Evolutionary conservation across 2,113 vertebrate genomes (phyloP).

Genomic region (Chrysemys picta): DNA sequence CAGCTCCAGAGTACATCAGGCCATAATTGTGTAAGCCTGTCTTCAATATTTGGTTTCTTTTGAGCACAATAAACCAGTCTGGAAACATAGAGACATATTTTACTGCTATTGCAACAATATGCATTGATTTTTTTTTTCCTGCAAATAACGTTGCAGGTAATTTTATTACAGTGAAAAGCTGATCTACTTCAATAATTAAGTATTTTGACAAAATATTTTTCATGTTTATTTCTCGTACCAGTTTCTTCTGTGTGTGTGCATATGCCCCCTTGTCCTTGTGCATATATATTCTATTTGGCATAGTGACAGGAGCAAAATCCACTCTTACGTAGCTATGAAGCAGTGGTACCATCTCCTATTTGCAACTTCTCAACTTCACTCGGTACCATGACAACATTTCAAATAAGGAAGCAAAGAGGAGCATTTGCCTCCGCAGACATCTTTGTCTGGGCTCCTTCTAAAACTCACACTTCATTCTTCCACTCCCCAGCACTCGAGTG

Average conservation of each 20-base stretch:
- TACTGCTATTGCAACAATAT: background rate
- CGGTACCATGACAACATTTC: constrained; percentile 14
- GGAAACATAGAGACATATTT: background rate
- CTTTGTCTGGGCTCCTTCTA: background rate
- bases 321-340: constrained; percentile 4
- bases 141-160: background rate
- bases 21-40: background rate
- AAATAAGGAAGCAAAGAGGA: background rate
- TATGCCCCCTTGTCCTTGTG: background rate
- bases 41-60: background rate
- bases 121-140: background rate
- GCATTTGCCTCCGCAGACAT: background rate
- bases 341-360: constrained; percentile 26
- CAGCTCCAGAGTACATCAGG: background rate
- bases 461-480: background rate
- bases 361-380: constrained; percentile 13
- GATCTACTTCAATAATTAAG: background rate
- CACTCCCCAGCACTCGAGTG: background rate
- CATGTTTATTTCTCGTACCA: background rate
- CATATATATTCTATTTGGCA: background rate
- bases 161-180: background rate
- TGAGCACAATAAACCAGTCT: background rate
- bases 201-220: background rate
- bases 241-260: background rate
- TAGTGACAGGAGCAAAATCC: background rate